Evolutionary conservation across 1,140 invertebrate species (phyloP), one percentile per base, ranked within the genome.

Genomic region (Zaprionus nigranus): DNA sequence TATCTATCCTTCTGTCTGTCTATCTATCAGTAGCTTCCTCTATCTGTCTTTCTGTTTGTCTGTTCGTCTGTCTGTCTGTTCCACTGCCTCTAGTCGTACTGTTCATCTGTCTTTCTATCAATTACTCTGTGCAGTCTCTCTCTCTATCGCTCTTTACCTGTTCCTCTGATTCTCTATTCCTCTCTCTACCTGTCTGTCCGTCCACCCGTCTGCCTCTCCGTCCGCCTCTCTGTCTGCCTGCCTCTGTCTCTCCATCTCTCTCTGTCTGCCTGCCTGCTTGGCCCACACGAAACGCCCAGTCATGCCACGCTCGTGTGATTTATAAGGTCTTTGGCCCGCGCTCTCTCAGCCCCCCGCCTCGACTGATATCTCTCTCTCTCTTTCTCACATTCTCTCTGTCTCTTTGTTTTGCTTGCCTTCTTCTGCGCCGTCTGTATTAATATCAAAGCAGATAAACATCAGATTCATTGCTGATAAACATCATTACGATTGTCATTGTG

Each of bases 251-350:
- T 46, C 24, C 12, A 13, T 26, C 53, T 17, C 3, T 28, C n/a
- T 36, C 53, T 74, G 58, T 49, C 60, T 36, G 59, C 34, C 54
- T 34, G 15, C 28, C 34, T 28, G 30, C 43, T 58, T 54, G 82
- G 78, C 70, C 71, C 24, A 49, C 70, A 57, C 64, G 76, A 81
- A 87, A 81, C 79, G 75, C 65, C 84, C 80, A 90, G 85, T 88
- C 85, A 90, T 90, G 85, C 85, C 72, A 84, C 85, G 81, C 85
- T 84, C 85, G 85, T 88, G 85, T 90, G 85, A 90, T 90, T 90
- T 90, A 82, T 90, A 90, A 90, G 85, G 85, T 90, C 85, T 90
- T 90, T 90, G 81, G 79, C 85, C 75, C 83, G 61, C 77, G 53
- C 57, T 54, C 22, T 63, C 17, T 60, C 15, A 20, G 49, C 5